Evolutionary conservation across 2,113 vertebrate species (phyloP), one percentile per base, ranked within the genome.

Genomic region (Charadrius vociferus): DNA sequence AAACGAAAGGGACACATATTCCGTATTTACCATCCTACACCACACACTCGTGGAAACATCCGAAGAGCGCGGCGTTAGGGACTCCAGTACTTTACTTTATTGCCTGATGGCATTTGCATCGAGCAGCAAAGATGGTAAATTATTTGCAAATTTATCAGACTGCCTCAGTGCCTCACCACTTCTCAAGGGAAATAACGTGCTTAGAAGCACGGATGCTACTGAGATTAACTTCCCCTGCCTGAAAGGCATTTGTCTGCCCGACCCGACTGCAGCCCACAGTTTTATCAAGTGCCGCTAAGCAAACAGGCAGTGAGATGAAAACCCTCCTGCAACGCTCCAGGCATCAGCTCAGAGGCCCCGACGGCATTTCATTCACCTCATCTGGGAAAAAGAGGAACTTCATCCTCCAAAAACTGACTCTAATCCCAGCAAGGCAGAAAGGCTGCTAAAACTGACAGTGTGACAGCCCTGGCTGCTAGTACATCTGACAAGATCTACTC

Each of bases 281-380:
- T 81, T 39, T 52, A 63, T 63, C 47, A 39, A 74, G 39, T 6
- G 58, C 22, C 2, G 1, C 49, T 72, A 65, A 61, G 55, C 20
- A 81, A 73, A 49, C 27, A 78, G 49, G 39, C 43, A 43, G n/a
- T 5, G 52, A 56, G 36, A 71, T 2, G 8, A 41, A 89, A 73
- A 62, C 0, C 0, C 27, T 55, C 47, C 18, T 0, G 0, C 9
- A 68, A 79, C 84, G 37, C 36, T 88, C 27, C 55, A 49, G 58
- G n/a, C 22, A 6, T 7, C 49, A 65, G 49, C 53, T 47, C 67
- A 14, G 47, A 32, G 17, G 12, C 23, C 53, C 67, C 4, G 0
- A 4, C 0, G 2, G 22, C 12, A 29, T 41, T 88, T 88, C n/a
- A 1, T 23, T 65, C 43, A n/a, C 26, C 29, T 45, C 2, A 0